Evolutionary conservation across 2,113 vertebrate species (phyloP).

Genomic region (Formicarius rufipectus): DNA sequence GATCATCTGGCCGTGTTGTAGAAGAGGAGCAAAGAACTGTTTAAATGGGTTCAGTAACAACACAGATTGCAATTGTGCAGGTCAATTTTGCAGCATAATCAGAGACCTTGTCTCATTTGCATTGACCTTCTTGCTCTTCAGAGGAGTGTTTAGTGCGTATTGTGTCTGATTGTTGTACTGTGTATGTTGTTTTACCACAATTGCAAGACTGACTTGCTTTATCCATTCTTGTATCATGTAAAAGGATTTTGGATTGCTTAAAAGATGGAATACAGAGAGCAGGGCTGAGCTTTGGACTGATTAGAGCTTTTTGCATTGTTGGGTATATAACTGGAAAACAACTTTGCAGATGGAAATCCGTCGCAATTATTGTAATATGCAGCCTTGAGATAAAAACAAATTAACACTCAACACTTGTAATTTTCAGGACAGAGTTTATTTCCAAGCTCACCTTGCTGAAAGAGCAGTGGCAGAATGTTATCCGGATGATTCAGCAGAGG

Average conservation of each 20-base stretch:
- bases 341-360: background rate
- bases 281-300: background rate
- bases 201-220: background rate
- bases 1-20: background rate
- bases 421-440: constrained; percentile 83
- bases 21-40: background rate
- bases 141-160: background rate
- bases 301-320: background rate
- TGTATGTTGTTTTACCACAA: background rate
- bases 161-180: background rate
- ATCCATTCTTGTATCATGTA: background rate
- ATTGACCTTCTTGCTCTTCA: background rate
- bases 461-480: constrained; percentile 84
- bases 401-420: background rate
- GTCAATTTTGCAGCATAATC: background rate
- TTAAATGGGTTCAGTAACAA: background rate
- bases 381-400: background rate
- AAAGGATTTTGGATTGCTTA: background rate
- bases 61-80: background rate
- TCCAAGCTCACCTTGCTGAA: constrained; percentile 82
- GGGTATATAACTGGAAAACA: background rate
- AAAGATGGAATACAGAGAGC: background rate
- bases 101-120: background rate
- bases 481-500: constrained; percentile 76
- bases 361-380: background rate